Conservation (phyloP, 2,888 invertebrate genomes). For the Himalopsyche japonica region DNA sequence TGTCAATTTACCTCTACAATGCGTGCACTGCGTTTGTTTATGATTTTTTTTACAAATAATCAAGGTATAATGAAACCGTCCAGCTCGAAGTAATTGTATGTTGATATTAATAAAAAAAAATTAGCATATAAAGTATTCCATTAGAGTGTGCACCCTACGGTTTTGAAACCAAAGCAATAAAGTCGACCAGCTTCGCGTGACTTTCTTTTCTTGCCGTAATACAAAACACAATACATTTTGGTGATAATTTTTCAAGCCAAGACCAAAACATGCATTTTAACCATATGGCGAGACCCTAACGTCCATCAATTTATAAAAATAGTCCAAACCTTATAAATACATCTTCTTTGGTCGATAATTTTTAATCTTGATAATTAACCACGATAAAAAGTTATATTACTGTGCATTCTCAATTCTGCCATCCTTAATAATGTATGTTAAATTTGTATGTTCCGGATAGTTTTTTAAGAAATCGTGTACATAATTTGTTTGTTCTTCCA, state of each 20-base stretch:
- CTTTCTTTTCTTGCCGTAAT: not conserved
- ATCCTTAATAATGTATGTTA: too few relatives aligned
- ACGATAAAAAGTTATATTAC: too few relatives aligned
- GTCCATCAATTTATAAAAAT: too few relatives aligned
- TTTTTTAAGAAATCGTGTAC: too few relatives aligned
- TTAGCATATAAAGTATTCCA: conserved; percentile 34
- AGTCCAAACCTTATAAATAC: too few relatives aligned
- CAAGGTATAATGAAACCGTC: not conserved
- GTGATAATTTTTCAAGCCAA: conserved; percentile 1
- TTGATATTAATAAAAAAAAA: conserved; percentile 31
- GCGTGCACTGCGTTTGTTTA: not conserved
- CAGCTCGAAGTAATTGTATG: conserved; percentile 31
- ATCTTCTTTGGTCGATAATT: too few relatives aligned
- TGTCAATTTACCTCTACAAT: not conserved
- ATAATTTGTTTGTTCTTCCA: too few relatives aligned
- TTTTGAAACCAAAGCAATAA: conserved; percentile 28
- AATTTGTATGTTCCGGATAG: too few relatives aligned
- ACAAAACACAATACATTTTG: not conserved
- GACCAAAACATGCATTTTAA: not conserved
- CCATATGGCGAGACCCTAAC: too few relatives aligned
- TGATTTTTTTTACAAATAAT: not conserved
- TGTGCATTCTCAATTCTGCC: too few relatives aligned
- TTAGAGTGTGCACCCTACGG: conserved; percentile 30
- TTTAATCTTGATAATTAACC: too few relatives aligned
- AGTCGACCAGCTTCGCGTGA: conserved; percentile 36